Evolutionary conservation across 2,797 vertebrate genomes (phyloP).

Genomic region (Bradypodion ventrale): DNA sequence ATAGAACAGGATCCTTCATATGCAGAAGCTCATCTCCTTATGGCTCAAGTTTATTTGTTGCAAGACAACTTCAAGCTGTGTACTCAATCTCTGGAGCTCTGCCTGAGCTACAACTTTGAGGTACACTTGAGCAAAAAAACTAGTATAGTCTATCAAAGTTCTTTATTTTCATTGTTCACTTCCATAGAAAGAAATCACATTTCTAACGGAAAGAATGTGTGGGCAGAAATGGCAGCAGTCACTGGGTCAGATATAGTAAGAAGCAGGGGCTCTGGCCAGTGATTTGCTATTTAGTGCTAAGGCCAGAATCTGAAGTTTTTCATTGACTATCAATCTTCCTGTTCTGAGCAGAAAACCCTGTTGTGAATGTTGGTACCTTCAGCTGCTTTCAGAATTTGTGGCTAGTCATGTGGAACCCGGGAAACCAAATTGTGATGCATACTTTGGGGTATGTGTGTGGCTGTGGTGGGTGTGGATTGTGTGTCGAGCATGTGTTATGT

Average conservation of each 20-base stretch:
- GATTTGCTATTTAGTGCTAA: not conserved
- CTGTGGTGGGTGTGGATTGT: no score
- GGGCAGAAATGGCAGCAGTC: no score
- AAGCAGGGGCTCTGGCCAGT: not conserved
- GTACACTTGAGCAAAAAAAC: slow-evolving; percentile 70
- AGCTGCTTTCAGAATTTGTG: not conserved
- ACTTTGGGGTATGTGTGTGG: no score
- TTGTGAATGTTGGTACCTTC: not conserved
- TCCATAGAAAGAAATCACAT: no score
- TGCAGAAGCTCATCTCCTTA: slow-evolving; percentile 90
- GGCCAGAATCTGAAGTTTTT: not conserved
- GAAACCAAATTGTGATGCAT: not conserved
- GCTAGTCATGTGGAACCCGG: not conserved
- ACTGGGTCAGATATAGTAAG: no score
- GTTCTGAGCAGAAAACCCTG: not conserved
- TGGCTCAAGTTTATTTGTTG: slow-evolving; percentile 93
- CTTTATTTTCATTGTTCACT: not conserved
- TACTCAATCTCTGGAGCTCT: slow-evolving; percentile 93
- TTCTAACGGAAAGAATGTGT: no score
- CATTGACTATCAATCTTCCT: not conserved
- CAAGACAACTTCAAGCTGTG: slow-evolving; percentile 87
- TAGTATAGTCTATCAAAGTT: not conserved
- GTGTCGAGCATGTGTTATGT: no score
- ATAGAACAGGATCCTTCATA: slow-evolving; percentile 88
- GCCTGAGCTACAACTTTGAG: slow-evolving; percentile 96